Evolutionary conservation across 2,888 invertebrate genomes (phyloP), one percentile per base, ranked within the genome.

Genomic region (Ernsta delagoae): DNA sequence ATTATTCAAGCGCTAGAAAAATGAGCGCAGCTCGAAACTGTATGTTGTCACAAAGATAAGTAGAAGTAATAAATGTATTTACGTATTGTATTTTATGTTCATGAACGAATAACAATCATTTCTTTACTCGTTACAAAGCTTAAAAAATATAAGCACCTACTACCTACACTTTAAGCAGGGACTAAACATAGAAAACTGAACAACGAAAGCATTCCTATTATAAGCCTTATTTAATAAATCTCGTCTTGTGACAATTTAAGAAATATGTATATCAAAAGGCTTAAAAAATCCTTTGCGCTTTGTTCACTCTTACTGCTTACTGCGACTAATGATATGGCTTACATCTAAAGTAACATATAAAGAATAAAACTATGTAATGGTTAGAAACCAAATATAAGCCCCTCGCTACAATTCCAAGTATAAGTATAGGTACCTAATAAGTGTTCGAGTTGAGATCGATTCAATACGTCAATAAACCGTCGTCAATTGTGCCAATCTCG

Each of bases 401-500:
- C 56, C 45, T 61, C 56, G 60, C 54, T 56, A 45, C 61, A 45
- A 61, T 61, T 60, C 50, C 79, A 79, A 83, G 78, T 81, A 82
- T 16, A 16, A n/a, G n/a, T n/a, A n/a, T n/a, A n/a, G n/a, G n/a
- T 16, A 16, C 16, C 16, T 16, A 16, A 16, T 16, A 16, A 16
- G 16, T 16, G 16, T 81, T 81, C 79, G 83, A 86, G 83, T 82
- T 79, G 83, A 88, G 84, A 89, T 89, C 88, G 84, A 89, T 90
- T 89, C 89, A 90, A 90, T 90, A 90, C 89, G 89, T 88, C 89
- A 87, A 88, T 89, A 89, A 90, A 90, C 83, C 85, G 83, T 81
- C 83, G 83, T 81, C 88, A 87, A 68, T 62, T 68, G 61, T 62
- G 62, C 67, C 89, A 90, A 90, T 90, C 90, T 88, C 85, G 82